Conservation (phyloP, 2,113 vertebrate species). For the Bucco capensis region DNA sequence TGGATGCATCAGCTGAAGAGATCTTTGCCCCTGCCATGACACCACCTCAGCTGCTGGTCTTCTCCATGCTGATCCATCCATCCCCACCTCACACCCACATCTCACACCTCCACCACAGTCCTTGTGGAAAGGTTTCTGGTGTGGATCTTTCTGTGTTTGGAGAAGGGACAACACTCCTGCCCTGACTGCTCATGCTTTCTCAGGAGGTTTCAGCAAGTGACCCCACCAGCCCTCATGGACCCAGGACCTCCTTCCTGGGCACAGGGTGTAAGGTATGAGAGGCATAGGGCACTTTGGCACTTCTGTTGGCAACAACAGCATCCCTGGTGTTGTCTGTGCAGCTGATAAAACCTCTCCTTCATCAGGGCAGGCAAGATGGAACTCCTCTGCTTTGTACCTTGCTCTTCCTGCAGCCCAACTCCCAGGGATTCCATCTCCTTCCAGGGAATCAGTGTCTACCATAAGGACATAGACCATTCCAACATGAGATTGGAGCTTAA, state of each 20-base stretch:
- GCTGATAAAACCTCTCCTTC: neutral
- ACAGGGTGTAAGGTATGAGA: rapidly evolving
- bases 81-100: neutral
- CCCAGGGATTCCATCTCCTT: neutral
- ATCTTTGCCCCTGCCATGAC: neutral
- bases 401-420: neutral
- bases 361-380: neutral
- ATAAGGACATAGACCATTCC: neutral
- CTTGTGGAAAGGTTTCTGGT: neutral
- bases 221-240: rapidly evolving
- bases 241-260: rapidly evolving
- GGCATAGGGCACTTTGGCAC: rapidly evolving
- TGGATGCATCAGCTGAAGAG: neutral
- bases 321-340: neutral
- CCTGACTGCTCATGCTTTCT: rapidly evolving
- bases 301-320: neutral
- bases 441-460: neutral
- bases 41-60: rapidly evolving
- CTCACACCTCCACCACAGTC: neutral
- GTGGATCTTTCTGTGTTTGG: neutral
- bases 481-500: neutral
- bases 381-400: rapidly evolving
- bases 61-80: neutral
- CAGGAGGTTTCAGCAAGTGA: too few relatives aligned
- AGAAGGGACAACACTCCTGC: neutral